Conservation (phyloP, 2,113 vertebrate species). For the Empidonax alnorum region DNA sequence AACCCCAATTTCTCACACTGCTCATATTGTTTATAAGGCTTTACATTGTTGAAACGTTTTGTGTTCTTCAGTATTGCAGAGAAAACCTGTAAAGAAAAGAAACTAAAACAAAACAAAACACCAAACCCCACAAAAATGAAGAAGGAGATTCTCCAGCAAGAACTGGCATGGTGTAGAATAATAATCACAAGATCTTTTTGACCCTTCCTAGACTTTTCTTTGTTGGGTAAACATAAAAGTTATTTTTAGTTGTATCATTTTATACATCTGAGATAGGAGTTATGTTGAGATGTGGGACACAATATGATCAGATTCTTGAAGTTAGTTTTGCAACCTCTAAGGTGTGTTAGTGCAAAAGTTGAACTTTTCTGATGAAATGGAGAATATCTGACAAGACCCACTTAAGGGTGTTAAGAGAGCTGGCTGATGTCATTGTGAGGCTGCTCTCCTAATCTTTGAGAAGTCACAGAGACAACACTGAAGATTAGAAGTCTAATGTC, state of each 20-base stretch:
- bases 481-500: background rate
- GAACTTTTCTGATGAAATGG: background rate
- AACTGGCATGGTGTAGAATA: background rate
- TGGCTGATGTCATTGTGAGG: background rate
- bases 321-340: background rate
- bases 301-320: background rate
- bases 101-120: background rate
- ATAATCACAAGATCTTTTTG: background rate
- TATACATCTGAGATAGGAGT: background rate
- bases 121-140: accelerated
- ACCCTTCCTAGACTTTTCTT: background rate
- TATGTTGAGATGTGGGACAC: background rate
- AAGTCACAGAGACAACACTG: background rate
- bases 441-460: background rate
- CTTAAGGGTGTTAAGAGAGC: background rate
- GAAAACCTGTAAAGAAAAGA: background rate
- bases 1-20: background rate
- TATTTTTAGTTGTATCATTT: background rate
- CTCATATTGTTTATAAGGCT: background rate
- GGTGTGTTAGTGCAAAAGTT: background rate
- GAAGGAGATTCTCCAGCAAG: background rate
- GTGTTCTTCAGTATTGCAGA: background rate
- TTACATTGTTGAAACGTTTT: background rate
- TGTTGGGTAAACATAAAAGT: background rate
- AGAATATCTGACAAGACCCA: background rate